These are phyloP conservation scores for Dryocosmus kuriphilus DNA, from an alignment of 2,888 invertebrate genomes.

Conservation along the genomic window DNA sequence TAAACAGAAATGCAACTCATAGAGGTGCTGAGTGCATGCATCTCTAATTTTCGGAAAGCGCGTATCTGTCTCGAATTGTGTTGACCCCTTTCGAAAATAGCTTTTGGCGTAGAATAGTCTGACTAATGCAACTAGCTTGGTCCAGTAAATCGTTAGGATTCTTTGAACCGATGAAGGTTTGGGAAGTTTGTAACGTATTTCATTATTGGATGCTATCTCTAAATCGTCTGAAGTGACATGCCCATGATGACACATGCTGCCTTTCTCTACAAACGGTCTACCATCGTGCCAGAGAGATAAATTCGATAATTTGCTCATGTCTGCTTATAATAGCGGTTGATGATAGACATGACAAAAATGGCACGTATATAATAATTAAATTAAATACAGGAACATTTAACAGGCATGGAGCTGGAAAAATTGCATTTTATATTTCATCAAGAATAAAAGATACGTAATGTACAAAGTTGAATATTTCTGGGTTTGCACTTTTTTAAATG, in stretches of 20 bases:
- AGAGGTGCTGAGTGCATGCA: neutral
- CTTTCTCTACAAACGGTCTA: neutral
- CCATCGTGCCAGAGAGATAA: neutral
- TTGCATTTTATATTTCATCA: neutral
- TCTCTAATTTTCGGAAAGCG: constrained; percentile 26
- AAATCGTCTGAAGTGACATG: neutral
- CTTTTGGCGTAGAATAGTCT: constrained; percentile 53
- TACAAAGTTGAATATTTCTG: neutral
- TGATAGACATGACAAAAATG: neutral
- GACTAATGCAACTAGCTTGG: neutral
- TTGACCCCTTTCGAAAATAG: constrained; percentile 59
- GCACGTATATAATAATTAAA: too few species aligned
- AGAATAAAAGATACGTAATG: too few species aligned
- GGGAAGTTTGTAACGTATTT: neutral
- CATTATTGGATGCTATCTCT: neutral
- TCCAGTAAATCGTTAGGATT: neutral
- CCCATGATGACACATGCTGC: neutral
- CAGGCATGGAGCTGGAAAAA: neutral
- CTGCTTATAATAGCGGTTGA: neutral
- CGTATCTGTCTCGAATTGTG: neutral
- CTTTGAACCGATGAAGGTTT: neutral
- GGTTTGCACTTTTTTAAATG: neutral
- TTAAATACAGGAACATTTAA: neutral
- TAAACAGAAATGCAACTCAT: neutral
- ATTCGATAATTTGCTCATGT: neutral